Base-by-base conservation (phyloP, 2,113 vertebrate species). In the Hoplias malabaricus region DNA sequence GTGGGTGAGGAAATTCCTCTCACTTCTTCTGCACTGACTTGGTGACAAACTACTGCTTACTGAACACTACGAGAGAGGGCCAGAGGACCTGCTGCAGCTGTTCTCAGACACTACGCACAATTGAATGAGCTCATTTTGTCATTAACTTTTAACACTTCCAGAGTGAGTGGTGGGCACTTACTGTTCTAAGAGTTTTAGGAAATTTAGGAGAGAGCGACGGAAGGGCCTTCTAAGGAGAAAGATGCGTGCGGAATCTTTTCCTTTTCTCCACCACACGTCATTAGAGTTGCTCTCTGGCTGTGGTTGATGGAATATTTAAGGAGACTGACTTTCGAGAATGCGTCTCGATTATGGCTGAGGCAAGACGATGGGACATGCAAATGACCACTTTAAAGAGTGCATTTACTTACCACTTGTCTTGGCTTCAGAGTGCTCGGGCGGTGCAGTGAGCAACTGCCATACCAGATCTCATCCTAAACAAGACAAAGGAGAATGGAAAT, bases 401-500 rank as follows among this genome's bases (percentile, higher is more conserved):
- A 75, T 83, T 79, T 70, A 92, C 92, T 92, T 80, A 93, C 92
- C 90, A 84, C 83, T 84, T 23, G 56, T 62, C 75, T 82, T 82
- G 84, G 87, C 84, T 89, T 92, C 84, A 89, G 84, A 83, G 77
- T 68, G 83, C 50, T 73, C 48, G 63, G 81, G 69, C 84, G 87
- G 77, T 84, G 82, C 73, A 86, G 78, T 85, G 68, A 79, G 84
- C 74, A 71, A 82, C 87, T 84, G 87, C 81, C 84, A 81, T 87
- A 62, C 84, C 91, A 92, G 90, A 89, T 88, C 90, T 92, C 88
- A 88, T 89, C 88, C 92, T 93, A 63, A 11, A 66, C 84, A 61
- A 71, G 81, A 83, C 0, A 53, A 43, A 59, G 38, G 70, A 62
- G 81, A 78, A 82, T 29, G 61, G 68, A 65, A 84, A 66, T 36